Evolutionary conservation across 2,113 vertebrate genomes (phyloP).

Genomic region (Xenopus laevis): DNA sequence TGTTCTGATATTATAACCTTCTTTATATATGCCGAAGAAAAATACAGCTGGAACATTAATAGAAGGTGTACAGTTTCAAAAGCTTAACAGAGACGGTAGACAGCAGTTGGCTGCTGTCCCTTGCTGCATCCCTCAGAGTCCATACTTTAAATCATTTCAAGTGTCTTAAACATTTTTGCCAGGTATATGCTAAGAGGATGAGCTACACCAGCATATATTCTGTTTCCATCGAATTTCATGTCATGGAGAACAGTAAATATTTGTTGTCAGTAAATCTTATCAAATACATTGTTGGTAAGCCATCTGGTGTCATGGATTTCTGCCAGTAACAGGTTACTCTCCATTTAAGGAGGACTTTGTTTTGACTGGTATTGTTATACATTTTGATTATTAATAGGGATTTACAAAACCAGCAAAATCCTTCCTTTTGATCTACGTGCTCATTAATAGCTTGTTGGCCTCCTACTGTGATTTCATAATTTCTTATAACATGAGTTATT

Average conservation of each 20-base stretch:
- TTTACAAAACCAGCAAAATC: no score
- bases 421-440: no score
- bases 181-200: background rate
- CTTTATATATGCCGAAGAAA: no score
- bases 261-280: background rate
- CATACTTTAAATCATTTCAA: background rate
- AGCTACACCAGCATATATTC: background rate
- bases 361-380: no score
- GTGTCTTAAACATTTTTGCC: background rate
- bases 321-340: background rate
- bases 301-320: conserved; percentile 5
- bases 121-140: background rate
- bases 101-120: background rate
- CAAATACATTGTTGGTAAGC: background rate
- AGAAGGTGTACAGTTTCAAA: no score
- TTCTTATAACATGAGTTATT: no score
- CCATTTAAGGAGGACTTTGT: background rate
- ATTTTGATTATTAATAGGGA: no score
- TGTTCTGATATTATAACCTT: no score
- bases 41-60: no score
- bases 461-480: no score
- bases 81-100: no score
- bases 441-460: no score
- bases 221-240: background rate
- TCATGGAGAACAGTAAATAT: background rate